phyloP scores from a whole-genome alignment of 2,888 invertebrate species.

The Eugnorisma glareosa region DNA sequence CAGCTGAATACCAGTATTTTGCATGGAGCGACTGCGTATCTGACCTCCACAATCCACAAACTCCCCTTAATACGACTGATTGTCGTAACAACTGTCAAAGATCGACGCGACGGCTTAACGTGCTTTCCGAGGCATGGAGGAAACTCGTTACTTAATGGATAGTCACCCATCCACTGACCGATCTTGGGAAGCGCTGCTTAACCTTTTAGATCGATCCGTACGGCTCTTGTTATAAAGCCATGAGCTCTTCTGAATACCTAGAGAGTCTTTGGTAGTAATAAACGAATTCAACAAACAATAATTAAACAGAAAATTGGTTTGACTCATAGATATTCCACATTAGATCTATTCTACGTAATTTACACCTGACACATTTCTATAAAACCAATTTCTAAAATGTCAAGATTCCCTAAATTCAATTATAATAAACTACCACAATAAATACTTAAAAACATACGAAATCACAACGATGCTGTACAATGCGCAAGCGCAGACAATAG shows the following conservation, averaged over 20 bases:
- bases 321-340: not conserved
- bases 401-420: not conserved
- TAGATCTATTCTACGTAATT: not conserved
- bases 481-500: conserved; percentile 60
- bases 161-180: not conserved
- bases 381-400: not conserved
- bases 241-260: not conserved
- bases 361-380: not conserved
- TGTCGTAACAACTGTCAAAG: too few relatives aligned
- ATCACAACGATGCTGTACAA: conserved; percentile 42
- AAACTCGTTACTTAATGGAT: not conserved
- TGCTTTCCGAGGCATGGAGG: not conserved
- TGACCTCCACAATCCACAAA: not conserved
- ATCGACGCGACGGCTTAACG: not conserved
- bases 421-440: not conserved
- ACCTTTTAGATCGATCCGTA: not conserved
- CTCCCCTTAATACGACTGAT: not conserved
- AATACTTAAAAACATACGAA: conserved; percentile 12
- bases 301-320: not conserved
- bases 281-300: not conserved
- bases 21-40: not conserved
- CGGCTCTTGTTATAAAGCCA: not conserved
- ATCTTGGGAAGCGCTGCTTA: not conserved
- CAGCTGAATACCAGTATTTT: not conserved
- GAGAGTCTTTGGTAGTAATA: not conserved